Conservation (phyloP, 2,113 vertebrate genomes). For the Bagarius yarrelli region DNA sequence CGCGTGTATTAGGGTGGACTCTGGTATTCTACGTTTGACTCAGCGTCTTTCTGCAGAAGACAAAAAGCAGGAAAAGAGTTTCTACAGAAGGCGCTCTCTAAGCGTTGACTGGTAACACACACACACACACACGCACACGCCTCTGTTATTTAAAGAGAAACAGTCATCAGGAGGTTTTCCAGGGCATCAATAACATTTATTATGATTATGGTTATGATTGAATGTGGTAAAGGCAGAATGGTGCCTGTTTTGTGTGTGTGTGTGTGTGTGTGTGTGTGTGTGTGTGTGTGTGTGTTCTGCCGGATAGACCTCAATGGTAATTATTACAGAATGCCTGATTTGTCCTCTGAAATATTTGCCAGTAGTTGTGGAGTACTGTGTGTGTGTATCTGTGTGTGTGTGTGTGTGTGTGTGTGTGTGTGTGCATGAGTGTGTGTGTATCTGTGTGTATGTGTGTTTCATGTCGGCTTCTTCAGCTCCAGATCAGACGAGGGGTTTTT, state of each 20-base stretch:
- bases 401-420: not conserved
- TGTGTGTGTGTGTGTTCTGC: not conserved
- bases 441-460: not conserved
- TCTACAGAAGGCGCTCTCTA: conserved; percentile 19
- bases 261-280: not conserved
- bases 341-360: not conserved
- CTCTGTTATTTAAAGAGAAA: no score
- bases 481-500: conserved; percentile 20
- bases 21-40: conserved; percentile 19
- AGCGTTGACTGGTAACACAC: conserved; percentile 14
- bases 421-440: not conserved
- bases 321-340: conserved; percentile 16
- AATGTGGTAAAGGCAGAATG: not conserved
- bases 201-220: not conserved
- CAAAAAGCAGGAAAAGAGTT: conserved; percentile 12
- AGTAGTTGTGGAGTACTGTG: conserved; percentile 5
- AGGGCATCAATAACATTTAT: not conserved
- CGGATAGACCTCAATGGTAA: conserved; percentile 12
- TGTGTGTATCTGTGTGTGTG: not conserved
- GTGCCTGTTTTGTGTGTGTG: not conserved
- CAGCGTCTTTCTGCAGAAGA: conserved; percentile 20
- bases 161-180: not conserved
- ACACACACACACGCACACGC: conserved; percentile 18
- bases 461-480: not conserved
- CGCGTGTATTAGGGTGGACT: not conserved